Evolutionary conservation across 2,113 vertebrate genomes (phyloP), one percentile per base, ranked within the genome.

Genomic region (Protobothrops mucrosquamatus): DNA sequence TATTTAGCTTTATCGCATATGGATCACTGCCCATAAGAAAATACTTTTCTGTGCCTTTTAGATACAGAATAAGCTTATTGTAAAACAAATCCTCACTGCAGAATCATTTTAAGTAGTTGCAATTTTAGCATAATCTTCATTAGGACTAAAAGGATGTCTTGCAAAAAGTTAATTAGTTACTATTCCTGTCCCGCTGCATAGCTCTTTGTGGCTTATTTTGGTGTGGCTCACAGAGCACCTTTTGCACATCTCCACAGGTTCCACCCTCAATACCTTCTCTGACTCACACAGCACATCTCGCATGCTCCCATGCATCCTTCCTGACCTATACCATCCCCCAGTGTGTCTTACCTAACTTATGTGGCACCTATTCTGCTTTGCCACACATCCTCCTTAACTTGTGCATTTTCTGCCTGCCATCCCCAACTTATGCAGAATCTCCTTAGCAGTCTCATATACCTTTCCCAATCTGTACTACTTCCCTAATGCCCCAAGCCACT

Each of bases 91-190:
- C 81, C 7, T 81, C 69, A 34, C 69, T 18, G 7, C 69, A 39
- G 34, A 56, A 93, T 94, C 5, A 93, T 95, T 95, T 93, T 69
- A n/a, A 69, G 4, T 69, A 15, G 61, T 69, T n/a, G 29, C 29
- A 15, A 69, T 69, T 69, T 69, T 29, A 69, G 61, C 61, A 69
- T 69, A n/a, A 69, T 12, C 29, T 69, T 61, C 10, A 24, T 61
- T 61, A 14, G 29, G 12, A n/a, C 61, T 69, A 69, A n/a, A 69
- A 64, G 92, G 92, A 95, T 87, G 95, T 93, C 95, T 97, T 89
- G 89, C 94, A 93, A 88, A 86, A 20, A 39, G 29, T 95, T 95
- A 96, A 97, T 96, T 94, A 91, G 74, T 92, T 94, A 43, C 4
- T 95, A 85, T 14, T 20, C 8, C 0, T 96, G 64, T 93, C 43